Evolutionary conservation across 1,140 invertebrate genomes (phyloP).

Genomic region (Solenopsis fugax): DNA sequence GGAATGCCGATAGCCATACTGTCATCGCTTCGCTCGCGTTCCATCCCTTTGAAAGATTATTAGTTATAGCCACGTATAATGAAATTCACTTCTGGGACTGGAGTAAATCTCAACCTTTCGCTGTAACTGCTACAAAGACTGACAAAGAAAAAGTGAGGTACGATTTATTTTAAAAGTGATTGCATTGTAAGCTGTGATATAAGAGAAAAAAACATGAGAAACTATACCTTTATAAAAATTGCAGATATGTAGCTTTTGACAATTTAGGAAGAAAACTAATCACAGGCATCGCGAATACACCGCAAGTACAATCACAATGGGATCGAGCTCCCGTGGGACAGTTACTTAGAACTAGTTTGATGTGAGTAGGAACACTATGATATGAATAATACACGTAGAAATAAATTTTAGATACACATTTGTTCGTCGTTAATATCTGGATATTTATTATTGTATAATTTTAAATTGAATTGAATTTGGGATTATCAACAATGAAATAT

Average conservation of each 20-base stretch:
- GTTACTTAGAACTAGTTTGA: slow-evolving; percentile 70
- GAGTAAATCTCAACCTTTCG: slow-evolving; percentile 92
- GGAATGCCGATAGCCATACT: slow-evolving; percentile 90
- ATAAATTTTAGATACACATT: slow-evolving; percentile 3
- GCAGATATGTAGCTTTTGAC: slow-evolving; percentile 95
- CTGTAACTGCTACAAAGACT: slow-evolving; percentile 90
- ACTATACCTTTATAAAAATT: slow-evolving; percentile 71
- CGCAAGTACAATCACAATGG: slow-evolving; percentile 86
- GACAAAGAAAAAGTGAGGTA: slow-evolving; percentile 93
- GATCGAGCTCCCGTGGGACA: slow-evolving; percentile 84
- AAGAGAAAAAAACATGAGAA: background rate
- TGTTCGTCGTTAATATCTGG: background rate
- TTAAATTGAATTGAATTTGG: slow-evolving; percentile 1
- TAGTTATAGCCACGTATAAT: slow-evolving; percentile 95
- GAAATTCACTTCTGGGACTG: slow-evolving; percentile 97
- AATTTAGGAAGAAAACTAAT: slow-evolving; percentile 93
- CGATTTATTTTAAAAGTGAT: slow-evolving; percentile 25
- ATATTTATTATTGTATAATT: background rate
- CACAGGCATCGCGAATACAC: slow-evolving; percentile 93
- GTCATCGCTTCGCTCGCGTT: slow-evolving; percentile 95
- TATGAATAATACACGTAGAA: background rate
- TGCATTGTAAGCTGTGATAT: slow-evolving; percentile 60
- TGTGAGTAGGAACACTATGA: slow-evolving; percentile 58
- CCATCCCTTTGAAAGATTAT: slow-evolving; percentile 93
- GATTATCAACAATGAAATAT: background rate